Conservation (phyloP, 2,888 invertebrate genomes). For the Leptinotarsa haldemani region DNA sequence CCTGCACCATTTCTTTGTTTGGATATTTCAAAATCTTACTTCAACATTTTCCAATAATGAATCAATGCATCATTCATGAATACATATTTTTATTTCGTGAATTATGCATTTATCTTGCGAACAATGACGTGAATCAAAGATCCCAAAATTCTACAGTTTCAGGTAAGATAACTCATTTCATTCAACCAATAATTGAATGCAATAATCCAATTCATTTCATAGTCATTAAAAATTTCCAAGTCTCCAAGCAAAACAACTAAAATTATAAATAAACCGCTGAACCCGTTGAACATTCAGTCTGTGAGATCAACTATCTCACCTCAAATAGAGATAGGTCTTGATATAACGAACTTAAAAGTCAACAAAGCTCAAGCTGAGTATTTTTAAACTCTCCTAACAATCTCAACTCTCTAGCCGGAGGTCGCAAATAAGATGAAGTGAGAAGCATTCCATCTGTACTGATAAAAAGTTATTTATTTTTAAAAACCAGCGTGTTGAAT, state of each 20-base stretch:
- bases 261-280: not conserved
- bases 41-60: too few species aligned
- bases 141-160: too few species aligned
- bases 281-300: not conserved
- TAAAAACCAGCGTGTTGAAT: not conserved
- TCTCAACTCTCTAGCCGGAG: slow-evolving; percentile 25
- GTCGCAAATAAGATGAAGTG: slow-evolving; percentile 23
- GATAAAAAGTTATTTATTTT: slow-evolving; percentile 10
- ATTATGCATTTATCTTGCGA: too few species aligned
- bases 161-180: too few species aligned
- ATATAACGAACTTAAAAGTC: not conserved
- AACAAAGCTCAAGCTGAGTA: slow-evolving; percentile 26
- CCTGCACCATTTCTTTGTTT: too few species aligned
- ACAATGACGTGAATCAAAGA: too few species aligned
- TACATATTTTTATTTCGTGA: too few species aligned
- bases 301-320: not conserved
- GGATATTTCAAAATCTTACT: too few species aligned
- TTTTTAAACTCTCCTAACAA: slow-evolving; percentile 20
- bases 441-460: not conserved
- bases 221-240: not conserved
- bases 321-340: slow-evolving; percentile 3
- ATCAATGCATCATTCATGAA: too few species aligned
- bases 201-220: not conserved
- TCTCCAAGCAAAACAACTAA: not conserved
- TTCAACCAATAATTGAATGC: too few species aligned